phyloP scores from a whole-genome alignment of 2,113 vertebrate genomes.

The Cinclus mexicanus region DNA sequence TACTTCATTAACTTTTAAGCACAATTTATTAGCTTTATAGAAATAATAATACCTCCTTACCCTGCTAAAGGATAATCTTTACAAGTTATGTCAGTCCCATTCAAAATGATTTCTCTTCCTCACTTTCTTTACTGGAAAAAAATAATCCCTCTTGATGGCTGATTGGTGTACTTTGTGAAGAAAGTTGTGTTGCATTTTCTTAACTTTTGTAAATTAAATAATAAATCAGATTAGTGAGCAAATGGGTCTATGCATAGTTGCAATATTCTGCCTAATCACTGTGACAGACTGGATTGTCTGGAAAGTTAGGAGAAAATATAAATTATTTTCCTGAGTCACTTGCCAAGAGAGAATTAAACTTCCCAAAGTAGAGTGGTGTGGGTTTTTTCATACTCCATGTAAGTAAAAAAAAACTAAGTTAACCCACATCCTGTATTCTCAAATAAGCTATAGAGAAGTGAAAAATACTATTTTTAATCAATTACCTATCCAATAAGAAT shows the following conservation, averaged over 20 bases:
- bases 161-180: not conserved
- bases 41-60: not conserved
- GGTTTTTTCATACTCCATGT: not conserved
- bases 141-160: not conserved
- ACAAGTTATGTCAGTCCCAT: not conserved
- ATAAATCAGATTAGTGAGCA: conserved; percentile 31
- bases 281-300: conserved; percentile 17
- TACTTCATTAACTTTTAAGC: conserved; percentile 26
- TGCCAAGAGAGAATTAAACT: not conserved
- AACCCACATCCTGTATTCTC: not conserved
- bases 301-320: not conserved
- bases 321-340: not conserved
- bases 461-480: not conserved
- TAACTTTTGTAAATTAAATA: not conserved
- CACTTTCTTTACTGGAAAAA: not conserved
- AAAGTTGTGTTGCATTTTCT: not conserved
- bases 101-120: not conserved
- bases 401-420: not conserved
- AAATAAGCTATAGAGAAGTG: not conserved
- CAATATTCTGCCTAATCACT: conserved; percentile 24
- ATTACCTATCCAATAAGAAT: not conserved
- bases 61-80: not conserved
- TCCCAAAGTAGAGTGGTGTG: not conserved
- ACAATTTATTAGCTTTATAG: conserved; percentile 4
- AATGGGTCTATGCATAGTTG: conserved; percentile 24